These are phyloP conservation scores for Falco punctatus DNA, from an alignment of 2,113 vertebrate species.

Conservation along the genomic window DNA sequence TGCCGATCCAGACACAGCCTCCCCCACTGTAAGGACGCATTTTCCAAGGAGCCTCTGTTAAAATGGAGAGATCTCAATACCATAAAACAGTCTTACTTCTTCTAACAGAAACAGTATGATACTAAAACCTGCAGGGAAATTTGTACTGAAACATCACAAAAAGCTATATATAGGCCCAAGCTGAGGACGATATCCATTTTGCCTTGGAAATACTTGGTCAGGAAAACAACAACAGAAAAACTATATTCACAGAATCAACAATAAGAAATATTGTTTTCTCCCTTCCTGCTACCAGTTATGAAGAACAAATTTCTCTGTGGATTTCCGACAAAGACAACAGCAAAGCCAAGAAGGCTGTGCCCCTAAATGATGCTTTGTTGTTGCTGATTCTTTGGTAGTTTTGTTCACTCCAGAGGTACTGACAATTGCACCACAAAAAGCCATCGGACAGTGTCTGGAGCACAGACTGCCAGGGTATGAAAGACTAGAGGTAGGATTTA, in stretches of 20 bases:
- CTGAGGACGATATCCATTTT: neutral
- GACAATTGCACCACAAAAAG: neutral
- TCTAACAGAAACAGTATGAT: neutral
- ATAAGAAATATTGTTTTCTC: neutral
- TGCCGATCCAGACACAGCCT: neutral
- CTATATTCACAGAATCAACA: neutral
- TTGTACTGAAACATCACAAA: neutral
- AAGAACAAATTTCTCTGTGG: neutral
- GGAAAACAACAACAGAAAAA: neutral
- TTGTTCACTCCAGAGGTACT: neutral
- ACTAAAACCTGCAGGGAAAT: neutral
- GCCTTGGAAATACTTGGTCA: neutral
- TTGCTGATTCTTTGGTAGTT: neutral
- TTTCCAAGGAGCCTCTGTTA: neutral
- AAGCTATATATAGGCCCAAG: neutral
- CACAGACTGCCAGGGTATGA: neutral
- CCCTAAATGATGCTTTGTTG: neutral
- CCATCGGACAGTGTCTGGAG: neutral
- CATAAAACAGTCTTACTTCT: neutral
- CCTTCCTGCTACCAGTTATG: neutral
- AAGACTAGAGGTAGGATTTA: neutral
- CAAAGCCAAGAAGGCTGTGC: neutral
- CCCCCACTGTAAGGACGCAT: accelerated
- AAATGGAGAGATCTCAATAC: neutral
- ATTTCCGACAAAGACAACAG: neutral